phyloP scores from a whole-genome alignment of 2,113 vertebrate genomes.

The Hylia prasina region DNA sequence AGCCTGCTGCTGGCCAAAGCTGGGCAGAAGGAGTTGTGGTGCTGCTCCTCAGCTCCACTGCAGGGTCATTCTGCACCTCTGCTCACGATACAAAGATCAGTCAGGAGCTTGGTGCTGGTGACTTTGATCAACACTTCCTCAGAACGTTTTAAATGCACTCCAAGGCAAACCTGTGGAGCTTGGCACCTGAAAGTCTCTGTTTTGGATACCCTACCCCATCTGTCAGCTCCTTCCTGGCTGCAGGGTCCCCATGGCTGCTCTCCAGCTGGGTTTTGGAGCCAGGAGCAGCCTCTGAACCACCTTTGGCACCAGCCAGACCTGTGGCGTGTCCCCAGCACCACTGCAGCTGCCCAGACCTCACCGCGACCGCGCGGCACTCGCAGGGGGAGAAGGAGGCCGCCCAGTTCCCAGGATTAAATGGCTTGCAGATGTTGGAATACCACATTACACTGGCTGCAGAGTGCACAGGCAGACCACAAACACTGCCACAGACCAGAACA shows the following conservation, averaged over 20 bases:
- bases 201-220: neutral
- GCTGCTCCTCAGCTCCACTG: neutral
- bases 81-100: fast-evolving
- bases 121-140: fast-evolving
- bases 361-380: neutral
- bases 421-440: constrained; percentile 59
- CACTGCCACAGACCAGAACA: neutral
- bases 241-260: neutral
- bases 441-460: neutral
- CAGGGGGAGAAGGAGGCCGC: neutral
- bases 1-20: neutral
- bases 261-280: neutral
- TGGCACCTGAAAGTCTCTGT: neutral
- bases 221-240: neutral
- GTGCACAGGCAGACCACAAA: constrained; percentile 1
- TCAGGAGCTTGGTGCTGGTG: neutral
- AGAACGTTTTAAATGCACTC: neutral
- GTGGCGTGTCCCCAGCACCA: neutral
- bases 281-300: neutral
- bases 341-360: neutral
- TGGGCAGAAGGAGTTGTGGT: neutral
- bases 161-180: neutral
- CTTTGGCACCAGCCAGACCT: neutral
- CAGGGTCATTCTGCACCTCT: neutral
- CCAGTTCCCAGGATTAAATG: constrained; percentile 33